phyloP scores from a whole-genome alignment of 2,888 invertebrate species.

The Eilema depressum region DNA sequence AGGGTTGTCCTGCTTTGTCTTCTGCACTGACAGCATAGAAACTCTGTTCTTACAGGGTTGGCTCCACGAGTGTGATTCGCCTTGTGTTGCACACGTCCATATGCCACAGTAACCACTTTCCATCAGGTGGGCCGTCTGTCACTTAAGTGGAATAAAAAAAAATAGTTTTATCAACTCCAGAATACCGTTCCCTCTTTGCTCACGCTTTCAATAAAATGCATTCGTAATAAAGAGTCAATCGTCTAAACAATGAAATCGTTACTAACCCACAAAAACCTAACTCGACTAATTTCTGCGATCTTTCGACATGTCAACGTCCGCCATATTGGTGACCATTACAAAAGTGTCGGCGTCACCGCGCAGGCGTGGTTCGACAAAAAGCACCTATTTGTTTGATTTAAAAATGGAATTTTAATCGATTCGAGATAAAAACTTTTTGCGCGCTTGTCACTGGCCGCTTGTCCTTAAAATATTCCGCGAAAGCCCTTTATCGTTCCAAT shows the following conservation, averaged over 20 bases:
- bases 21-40: too few relatives aligned
- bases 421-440: conserved; percentile 70
- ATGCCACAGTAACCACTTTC: too few relatives aligned
- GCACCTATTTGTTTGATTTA: conserved; percentile 75
- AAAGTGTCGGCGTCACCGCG: conserved; percentile 62
- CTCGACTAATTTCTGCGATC: conserved; percentile 50
- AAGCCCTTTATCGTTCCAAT: conserved; percentile 80
- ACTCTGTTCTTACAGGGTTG: too few relatives aligned
- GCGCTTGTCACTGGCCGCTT: conserved; percentile 50
- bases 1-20: too few relatives aligned
- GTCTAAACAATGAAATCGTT: conserved; percentile 18
- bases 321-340: conserved; percentile 62
- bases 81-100: too few relatives aligned
- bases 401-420: conserved; percentile 64
- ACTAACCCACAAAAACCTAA: conserved; percentile 34
- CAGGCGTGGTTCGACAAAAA: conserved; percentile 75
- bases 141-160: too few relatives aligned
- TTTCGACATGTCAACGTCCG: conserved; percentile 47
- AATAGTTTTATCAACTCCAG: too few relatives aligned
- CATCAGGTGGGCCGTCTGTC: too few relatives aligned
- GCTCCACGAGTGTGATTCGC: too few relatives aligned
- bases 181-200: not conserved
- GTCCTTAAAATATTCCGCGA: conserved; percentile 68
- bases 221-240: conserved; percentile 15
- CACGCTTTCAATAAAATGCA: not conserved